Evolutionary conservation across 92 coral and sea anemone species (phyloP).

Genomic region (Plumapathes pennacea): DNA sequence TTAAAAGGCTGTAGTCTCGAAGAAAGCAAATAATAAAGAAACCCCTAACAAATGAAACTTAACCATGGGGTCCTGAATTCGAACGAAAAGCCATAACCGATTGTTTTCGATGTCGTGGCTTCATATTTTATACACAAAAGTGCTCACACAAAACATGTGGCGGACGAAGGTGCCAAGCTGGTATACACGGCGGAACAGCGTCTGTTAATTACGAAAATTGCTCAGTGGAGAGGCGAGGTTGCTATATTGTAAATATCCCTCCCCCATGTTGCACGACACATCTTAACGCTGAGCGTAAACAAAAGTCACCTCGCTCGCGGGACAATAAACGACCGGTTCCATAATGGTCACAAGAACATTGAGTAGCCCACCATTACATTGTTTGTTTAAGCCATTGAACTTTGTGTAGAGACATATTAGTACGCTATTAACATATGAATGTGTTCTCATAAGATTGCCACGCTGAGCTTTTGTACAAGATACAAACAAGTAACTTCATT

Average conservation of each 20-base stretch:
- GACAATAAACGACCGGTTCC: slow-evolving; percentile 15
- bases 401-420: slow-evolving; percentile 30
- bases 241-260: slow-evolving; percentile 40
- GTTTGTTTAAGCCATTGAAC: slow-evolving; percentile 49
- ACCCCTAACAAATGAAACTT: no score
- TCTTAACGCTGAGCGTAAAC: slow-evolving; percentile 29
- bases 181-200: no score
- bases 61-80: no score
- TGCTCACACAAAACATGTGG: slow-evolving; percentile 13
- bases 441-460: slow-evolving; percentile 27
- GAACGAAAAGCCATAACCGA: no score
- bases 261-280: slow-evolving; percentile 65
- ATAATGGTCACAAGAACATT: slow-evolving; percentile 32
- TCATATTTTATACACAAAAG: slow-evolving; percentile 18
- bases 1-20: no score
- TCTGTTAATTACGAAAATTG: slow-evolving; percentile 37
- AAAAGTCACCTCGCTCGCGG: slow-evolving; percentile 12
- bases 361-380: slow-evolving; percentile 45
- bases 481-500: slow-evolving; percentile 31
- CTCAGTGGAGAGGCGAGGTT: slow-evolving; percentile 14
- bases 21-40: no score
- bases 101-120: no score
- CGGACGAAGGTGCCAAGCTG: no score
- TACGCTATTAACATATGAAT: slow-evolving; percentile 47
- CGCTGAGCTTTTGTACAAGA: slow-evolving; percentile 23